Percentiles rank a stretch among this genome's conserved stretches.
phyloP scores from a whole-genome alignment of 2,797 vertebrate genomes.

The Argyrosomus regius region DNA sequence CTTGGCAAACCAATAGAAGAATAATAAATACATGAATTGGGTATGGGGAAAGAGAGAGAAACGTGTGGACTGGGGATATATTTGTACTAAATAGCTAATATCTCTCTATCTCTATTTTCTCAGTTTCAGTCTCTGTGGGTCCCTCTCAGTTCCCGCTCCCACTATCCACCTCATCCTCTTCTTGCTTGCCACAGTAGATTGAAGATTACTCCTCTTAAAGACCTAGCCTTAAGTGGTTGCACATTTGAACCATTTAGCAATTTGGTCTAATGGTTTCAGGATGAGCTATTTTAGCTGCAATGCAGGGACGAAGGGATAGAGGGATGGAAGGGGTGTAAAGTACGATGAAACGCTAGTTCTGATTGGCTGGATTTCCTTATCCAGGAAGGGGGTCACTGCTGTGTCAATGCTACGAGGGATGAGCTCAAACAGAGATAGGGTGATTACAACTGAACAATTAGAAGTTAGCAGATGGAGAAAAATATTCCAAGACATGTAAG shows the following conservation, averaged over 20 bases:
- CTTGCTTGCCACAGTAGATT: conserved; percentile 80
- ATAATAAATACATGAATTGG: conserved; percentile 47
- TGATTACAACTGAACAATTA: conserved; percentile 58
- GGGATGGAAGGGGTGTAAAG: conserved; percentile 55
- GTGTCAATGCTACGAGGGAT: conserved; percentile 59
- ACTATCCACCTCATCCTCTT: conserved; percentile 66
- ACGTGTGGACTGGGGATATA: conserved; percentile 15
- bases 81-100: conserved; percentile 58
- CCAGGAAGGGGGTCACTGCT: conserved; percentile 54
- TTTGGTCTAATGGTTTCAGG: conserved; percentile 86
- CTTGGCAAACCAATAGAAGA: conserved; percentile 29
- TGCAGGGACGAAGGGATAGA: conserved; percentile 51
- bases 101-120: conserved; percentile 43
- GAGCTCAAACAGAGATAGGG: conserved; percentile 55
- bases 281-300: conserved; percentile 78
- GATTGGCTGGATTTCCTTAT: conserved; percentile 65
- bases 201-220: conserved; percentile 83
- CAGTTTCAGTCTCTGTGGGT: conserved; percentile 48
- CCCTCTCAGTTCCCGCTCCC: conserved; percentile 46
- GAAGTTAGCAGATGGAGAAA: conserved; percentile 37
- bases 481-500: conserved; percentile 25
- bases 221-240: conserved; percentile 84
- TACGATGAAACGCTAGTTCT: conserved; percentile 54
- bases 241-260: conserved; percentile 86
- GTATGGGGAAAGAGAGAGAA: conserved; percentile 29